phyloP scores from a whole-genome alignment of 2,888 invertebrate species.

The Nomada ferruginata region DNA sequence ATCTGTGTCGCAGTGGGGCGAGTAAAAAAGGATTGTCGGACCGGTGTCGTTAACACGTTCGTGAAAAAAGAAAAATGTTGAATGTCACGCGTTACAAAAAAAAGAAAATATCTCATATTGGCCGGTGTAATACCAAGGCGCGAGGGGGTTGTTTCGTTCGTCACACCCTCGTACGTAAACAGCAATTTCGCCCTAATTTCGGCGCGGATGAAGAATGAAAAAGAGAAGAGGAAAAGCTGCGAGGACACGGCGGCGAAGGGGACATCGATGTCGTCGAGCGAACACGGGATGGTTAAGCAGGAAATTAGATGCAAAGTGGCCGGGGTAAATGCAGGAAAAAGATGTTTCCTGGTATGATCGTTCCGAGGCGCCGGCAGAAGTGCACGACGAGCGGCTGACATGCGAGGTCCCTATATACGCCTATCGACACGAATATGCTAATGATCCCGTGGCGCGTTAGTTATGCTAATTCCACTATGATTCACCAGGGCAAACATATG shows the following conservation, averaged over 20 bases:
- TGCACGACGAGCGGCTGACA: slow-evolving; percentile 65
- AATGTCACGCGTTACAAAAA: too few species aligned
- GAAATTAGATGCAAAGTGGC: slow-evolving; percentile 57
- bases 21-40: too few species aligned
- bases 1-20: not conserved
- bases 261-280: not conserved
- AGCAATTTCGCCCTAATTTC: not conserved
- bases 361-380: slow-evolving; percentile 48
- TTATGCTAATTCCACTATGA: slow-evolving; percentile 81
- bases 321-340: slow-evolving; percentile 54
- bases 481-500: slow-evolving; percentile 81
- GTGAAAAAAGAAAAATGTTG: too few species aligned
- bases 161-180: not conserved
- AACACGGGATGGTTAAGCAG: slow-evolving; percentile 7
- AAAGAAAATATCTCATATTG: too few species aligned
- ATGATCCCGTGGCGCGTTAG: slow-evolving; percentile 77
- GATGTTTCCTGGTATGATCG: slow-evolving; percentile 56
- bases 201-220: not conserved
- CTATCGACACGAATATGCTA: slow-evolving; percentile 79
- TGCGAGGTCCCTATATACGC: slow-evolving; percentile 69
- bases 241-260: not conserved
- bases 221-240: not conserved
- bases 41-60: too few species aligned
- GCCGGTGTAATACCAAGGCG: too few species aligned
- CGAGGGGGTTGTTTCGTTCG: not conserved